A percentile compares a stretch with the other conserved stretches of the same genome.
These are phyloP conservation scores for Dryomyza anilis DNA, from an alignment of 2,888 invertebrate species.

Conservation along the genomic window DNA sequence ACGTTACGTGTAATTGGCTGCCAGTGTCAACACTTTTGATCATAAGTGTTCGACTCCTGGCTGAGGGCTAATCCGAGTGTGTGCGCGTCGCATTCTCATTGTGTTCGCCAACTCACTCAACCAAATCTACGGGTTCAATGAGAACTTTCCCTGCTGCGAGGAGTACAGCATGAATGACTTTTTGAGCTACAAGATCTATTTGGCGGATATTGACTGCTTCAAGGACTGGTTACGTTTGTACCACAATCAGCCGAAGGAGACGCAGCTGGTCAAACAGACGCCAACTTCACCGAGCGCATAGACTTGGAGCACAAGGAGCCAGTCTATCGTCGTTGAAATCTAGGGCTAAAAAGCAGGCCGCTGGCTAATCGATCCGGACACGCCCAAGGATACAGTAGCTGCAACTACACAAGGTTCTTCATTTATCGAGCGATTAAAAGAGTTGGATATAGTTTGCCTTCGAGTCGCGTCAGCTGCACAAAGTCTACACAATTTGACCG, in stretches of 20 bases:
- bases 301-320: slow-evolving; percentile 84
- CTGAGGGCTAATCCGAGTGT: too few relatives aligned
- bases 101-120: too few relatives aligned
- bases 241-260: slow-evolving; percentile 77
- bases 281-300: slow-evolving; percentile 85
- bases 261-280: slow-evolving; percentile 67
- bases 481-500: slow-evolving; percentile 78
- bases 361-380: slow-evolving; percentile 80
- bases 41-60: too few relatives aligned
- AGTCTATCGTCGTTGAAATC: slow-evolving; percentile 77
- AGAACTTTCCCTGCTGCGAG: slow-evolving; percentile 63
- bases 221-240: slow-evolving; percentile 87
- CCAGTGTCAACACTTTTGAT: too few relatives aligned
- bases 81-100: too few relatives aligned
- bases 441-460: slow-evolving; percentile 79
- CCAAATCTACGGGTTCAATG: slow-evolving; percentile 60
- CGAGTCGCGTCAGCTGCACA: slow-evolving; percentile 79
- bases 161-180: slow-evolving; percentile 74
- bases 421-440: slow-evolving; percentile 75
- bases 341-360: slow-evolving; percentile 79
- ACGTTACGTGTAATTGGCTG: too few relatives aligned
- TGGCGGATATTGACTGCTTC: slow-evolving; percentile 86
- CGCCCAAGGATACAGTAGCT: slow-evolving; percentile 64
- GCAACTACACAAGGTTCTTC: slow-evolving; percentile 79
- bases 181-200: slow-evolving; percentile 84